These are phyloP conservation scores for Pandion haliaetus DNA, from an alignment of 2,113 vertebrate genomes.

Conservation along the genomic window DNA sequence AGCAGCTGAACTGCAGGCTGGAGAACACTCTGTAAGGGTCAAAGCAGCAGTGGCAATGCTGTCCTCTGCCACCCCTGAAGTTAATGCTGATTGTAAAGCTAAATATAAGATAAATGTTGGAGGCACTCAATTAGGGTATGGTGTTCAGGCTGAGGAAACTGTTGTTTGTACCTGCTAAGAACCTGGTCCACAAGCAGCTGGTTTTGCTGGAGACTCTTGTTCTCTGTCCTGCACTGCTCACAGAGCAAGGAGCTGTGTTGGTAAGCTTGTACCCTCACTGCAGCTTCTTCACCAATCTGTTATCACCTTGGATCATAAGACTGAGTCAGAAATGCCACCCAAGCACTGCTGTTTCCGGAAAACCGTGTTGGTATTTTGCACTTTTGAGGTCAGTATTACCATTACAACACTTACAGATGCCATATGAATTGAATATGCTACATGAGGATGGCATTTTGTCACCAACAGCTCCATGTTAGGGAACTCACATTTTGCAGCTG, in stretches of 20 bases:
- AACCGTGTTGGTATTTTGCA: neutral
- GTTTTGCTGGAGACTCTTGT: neutral
- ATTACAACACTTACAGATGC: neutral
- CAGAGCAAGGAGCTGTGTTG: neutral
- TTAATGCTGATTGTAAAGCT: neutral
- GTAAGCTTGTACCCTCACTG: neutral
- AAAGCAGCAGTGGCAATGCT: neutral
- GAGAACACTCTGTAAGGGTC: neutral
- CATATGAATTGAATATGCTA: neutral
- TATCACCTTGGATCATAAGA: neutral
- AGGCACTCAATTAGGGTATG: neutral
- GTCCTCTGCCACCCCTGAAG: neutral
- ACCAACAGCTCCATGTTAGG: neutral
- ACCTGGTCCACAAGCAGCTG: neutral
- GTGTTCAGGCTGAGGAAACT: neutral
- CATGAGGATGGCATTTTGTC: neutral
- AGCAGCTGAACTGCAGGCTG: neutral
- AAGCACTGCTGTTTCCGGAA: neutral
- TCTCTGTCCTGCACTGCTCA: neutral
- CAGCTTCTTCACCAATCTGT: neutral
- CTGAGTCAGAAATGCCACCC: neutral
- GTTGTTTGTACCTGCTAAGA: neutral
- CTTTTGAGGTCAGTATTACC: neutral
- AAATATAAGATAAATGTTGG: neutral
- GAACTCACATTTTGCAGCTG: neutral